A percentile compares a stretch with the other conserved stretches of the same genome.
Conservation (phyloP, 2,113 vertebrate genomes). For the Sylvia atricapilla region DNA sequence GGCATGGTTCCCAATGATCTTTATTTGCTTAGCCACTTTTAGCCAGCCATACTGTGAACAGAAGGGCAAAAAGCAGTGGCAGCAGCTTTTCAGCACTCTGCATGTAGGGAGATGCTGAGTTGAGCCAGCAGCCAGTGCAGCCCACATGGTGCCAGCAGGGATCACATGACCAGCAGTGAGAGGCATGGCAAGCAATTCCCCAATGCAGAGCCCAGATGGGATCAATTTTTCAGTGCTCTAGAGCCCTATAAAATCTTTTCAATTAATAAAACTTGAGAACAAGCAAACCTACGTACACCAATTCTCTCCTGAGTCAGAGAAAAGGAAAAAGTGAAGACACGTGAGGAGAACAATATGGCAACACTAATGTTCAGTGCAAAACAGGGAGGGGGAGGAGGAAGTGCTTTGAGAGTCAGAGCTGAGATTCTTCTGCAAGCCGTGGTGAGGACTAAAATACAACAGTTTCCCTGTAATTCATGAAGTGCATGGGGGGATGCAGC, state of each 20-base stretch:
- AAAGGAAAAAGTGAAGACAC: not conserved
- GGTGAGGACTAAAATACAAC: not conserved
- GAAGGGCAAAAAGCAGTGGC: not conserved
- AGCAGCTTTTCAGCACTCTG: not conserved
- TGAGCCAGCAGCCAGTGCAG: fast-evolving
- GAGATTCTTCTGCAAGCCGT: not conserved
- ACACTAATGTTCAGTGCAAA: not conserved
- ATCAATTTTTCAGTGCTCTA: not conserved
- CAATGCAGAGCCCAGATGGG: fast-evolving
- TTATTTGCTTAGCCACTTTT: not conserved
- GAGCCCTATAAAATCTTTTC: not conserved
- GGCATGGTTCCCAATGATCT: not conserved
- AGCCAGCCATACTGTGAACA: no score
- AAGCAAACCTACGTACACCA: fast-evolving
- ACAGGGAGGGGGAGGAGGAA: not conserved
- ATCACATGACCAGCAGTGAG: not conserved
- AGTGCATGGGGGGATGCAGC: not conserved
- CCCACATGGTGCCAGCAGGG: no score
- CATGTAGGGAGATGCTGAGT: not conserved
- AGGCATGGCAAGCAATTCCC: not conserved
- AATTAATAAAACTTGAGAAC: not conserved
- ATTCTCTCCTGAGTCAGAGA: not conserved
- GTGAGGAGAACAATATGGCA: not conserved
- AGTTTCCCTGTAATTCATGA: not conserved
- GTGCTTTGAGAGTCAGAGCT: fast-evolving